phyloP scores from a whole-genome alignment of 2,888 invertebrate species.

The Agrypnus murinus region DNA sequence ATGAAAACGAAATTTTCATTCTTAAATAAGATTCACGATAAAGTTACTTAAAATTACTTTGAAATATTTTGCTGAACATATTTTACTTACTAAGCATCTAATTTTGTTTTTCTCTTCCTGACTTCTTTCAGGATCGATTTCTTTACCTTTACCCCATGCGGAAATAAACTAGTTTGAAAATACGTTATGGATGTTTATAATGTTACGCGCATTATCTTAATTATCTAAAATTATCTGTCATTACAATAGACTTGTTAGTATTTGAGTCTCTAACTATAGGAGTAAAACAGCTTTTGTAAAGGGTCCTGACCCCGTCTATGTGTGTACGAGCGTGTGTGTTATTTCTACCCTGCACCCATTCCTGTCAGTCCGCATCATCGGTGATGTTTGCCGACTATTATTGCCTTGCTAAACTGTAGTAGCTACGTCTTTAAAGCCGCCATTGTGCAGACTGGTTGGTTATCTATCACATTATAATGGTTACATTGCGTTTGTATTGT shows the following conservation, averaged over 20 bases:
- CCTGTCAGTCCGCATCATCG: slow-evolving; percentile 59
- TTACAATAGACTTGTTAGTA: slow-evolving; percentile 56
- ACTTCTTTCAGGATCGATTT: too few relatives aligned
- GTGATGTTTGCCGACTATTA: slow-evolving; percentile 61
- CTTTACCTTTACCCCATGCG: slow-evolving; percentile 2
- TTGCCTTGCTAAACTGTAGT: slow-evolving; percentile 61
- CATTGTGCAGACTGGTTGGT: slow-evolving; percentile 57
- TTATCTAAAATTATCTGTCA: slow-evolving; percentile 57
- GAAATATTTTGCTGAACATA: too few relatives aligned
- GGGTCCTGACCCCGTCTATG: slow-evolving; percentile 48
- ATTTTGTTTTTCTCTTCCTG: too few relatives aligned
- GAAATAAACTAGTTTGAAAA: slow-evolving; percentile 40
- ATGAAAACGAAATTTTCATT: too few relatives aligned
- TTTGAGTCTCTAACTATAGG: slow-evolving; percentile 30
- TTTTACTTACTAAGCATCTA: too few relatives aligned
- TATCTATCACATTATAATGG: slow-evolving; percentile 58
- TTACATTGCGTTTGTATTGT: slow-evolving; percentile 56
- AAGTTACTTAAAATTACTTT: too few relatives aligned
- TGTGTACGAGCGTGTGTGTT: slow-evolving; percentile 29
- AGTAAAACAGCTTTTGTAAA: slow-evolving; percentile 39
- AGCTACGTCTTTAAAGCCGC: slow-evolving; percentile 59
- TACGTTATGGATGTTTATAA: slow-evolving; percentile 34
- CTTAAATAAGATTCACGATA: too few relatives aligned
- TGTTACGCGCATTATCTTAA: slow-evolving; percentile 48
- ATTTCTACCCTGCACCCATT: slow-evolving; percentile 53